phyloP scores from a whole-genome alignment of 1,140 invertebrate species.

The Hyphantria cunea region DNA sequence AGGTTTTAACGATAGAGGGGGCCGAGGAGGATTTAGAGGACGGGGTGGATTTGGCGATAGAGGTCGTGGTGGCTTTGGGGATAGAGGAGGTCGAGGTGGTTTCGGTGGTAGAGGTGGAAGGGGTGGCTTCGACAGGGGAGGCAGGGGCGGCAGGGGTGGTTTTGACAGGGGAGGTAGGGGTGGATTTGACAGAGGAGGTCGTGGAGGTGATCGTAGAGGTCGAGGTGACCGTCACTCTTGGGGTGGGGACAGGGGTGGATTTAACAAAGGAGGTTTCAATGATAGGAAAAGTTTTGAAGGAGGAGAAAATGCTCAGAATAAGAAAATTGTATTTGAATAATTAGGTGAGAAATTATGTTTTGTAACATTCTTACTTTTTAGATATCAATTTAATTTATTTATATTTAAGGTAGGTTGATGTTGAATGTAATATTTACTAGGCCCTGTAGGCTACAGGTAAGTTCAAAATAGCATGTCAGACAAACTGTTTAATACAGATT shows the following conservation, averaged over 20 bases:
- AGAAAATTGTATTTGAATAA: constrained; percentile 91
- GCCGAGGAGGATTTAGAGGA: constrained; percentile 41
- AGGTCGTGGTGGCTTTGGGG: constrained; percentile 43
- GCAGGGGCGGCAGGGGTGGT: constrained; percentile 39
- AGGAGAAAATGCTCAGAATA: constrained; percentile 86
- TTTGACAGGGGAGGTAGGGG: constrained; percentile 54
- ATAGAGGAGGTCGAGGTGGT: constrained; percentile 40
- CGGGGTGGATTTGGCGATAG: constrained; percentile 39
- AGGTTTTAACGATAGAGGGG: constrained; percentile 45
- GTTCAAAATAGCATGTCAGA: no score
- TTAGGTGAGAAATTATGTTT: constrained; percentile 8
- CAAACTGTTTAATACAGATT: no score
- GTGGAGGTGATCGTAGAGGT: constrained; percentile 64
- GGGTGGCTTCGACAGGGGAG: constrained; percentile 52
- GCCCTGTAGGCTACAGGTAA: no score
- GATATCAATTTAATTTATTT: neutral
- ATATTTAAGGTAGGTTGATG: no score
- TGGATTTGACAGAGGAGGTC: constrained; percentile 41
- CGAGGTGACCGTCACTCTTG: constrained; percentile 69
- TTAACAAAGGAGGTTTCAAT: constrained; percentile 81
- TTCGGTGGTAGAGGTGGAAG: constrained; percentile 41
- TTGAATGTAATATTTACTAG: no score
- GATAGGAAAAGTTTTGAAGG: constrained; percentile 83
- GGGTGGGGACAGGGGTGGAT: constrained; percentile 76
- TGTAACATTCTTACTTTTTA: neutral